Evolutionary conservation across 2,113 vertebrate genomes (phyloP).

Genomic region (Choloepus hoffmanni): DNA sequence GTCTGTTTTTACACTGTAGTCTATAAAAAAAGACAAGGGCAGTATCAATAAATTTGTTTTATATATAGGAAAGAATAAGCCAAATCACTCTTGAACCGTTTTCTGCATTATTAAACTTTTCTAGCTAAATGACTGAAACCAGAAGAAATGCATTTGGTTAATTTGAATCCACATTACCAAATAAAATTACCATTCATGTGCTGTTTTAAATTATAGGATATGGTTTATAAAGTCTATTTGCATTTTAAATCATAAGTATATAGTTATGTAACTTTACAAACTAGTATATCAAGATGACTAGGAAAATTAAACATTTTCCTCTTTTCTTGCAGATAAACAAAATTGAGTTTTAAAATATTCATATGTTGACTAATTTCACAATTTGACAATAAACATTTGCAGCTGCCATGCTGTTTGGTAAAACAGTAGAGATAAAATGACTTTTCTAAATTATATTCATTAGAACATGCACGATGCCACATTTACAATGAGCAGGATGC

Average conservation of each 20-base stretch:
- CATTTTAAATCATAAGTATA: conserved; percentile 13
- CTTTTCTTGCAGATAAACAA: conserved; percentile 58
- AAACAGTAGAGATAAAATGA: conserved; percentile 72
- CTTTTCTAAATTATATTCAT: conserved; percentile 81
- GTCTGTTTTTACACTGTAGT: neutral
- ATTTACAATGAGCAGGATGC: conserved; percentile 81
- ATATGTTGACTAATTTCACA: conserved; percentile 18
- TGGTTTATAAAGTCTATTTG: neutral
- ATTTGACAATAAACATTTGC: conserved; percentile 65
- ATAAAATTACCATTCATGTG: neutral
- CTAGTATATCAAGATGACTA: neutral
- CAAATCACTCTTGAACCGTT: neutral
- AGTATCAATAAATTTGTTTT: neutral
- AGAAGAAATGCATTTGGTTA: conserved; percentile 18
- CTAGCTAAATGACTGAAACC: neutral
- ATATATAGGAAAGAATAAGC: neutral
- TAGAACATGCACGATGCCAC: conserved; percentile 83
- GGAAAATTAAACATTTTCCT: conserved; percentile 60
- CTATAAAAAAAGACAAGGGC: neutral
- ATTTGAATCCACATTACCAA: neutral
- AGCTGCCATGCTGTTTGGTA: conserved; percentile 84
- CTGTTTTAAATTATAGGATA: neutral
- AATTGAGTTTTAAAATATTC: conserved; percentile 59
- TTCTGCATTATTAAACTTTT: neutral
- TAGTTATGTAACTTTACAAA: conserved; percentile 28